These are phyloP conservation scores for Pseudomugil tenellus DNA, from an alignment of 2,797 vertebrate genomes.

Conservation along the genomic window DNA sequence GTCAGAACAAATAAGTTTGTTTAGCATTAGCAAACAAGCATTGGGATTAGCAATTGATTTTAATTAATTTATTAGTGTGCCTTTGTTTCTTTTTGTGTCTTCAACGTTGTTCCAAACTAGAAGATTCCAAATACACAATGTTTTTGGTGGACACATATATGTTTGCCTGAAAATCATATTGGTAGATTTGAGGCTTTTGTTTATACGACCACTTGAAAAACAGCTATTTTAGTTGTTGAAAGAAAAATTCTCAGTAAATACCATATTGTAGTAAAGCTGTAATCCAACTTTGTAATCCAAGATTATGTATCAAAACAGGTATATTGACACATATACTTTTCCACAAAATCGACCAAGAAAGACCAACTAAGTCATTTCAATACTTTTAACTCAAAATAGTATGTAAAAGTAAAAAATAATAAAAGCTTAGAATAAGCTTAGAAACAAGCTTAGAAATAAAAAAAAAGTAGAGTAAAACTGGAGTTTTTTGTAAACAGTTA, in stretches of 20 bases:
- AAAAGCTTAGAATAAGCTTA: background rate
- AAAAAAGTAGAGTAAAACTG: background rate
- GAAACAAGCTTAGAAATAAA: too few species aligned
- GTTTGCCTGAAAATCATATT: background rate
- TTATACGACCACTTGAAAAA: background rate
- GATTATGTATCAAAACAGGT: background rate
- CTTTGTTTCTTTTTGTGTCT: too few species aligned
- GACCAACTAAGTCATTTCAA: background rate
- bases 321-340: background rate
- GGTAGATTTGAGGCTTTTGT: background rate
- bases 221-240: background rate
- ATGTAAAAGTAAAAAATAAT: background rate
- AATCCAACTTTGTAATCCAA: background rate
- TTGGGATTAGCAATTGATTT: too few species aligned
- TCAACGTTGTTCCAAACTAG: too few species aligned
- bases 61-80: too few species aligned
- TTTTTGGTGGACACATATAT: background rate
- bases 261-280: background rate
- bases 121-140: background rate
- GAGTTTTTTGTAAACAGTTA: background rate
- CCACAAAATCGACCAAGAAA: too few species aligned
- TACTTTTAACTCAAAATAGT: background rate
- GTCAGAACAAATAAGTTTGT: background rate
- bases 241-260: background rate
- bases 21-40: too few species aligned